Evolutionary conservation across 2,888 invertebrate genomes (phyloP), one percentile per base, ranked within the genome.

Genomic region (Agriopis marginaria): DNA sequence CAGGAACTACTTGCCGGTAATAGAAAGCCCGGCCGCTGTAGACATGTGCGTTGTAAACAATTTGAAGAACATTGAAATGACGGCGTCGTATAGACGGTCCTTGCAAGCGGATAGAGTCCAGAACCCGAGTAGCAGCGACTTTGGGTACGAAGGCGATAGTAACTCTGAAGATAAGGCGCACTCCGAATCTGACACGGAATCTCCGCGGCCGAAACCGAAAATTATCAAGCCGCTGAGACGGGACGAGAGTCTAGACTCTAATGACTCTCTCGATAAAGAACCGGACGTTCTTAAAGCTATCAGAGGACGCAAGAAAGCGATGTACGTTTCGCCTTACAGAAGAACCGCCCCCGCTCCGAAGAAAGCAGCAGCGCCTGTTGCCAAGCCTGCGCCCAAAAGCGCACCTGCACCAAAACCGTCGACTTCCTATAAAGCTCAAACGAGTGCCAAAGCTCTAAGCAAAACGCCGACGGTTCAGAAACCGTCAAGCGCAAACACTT

Each of bases 281-380:
- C 85, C 75, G 14, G 91, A 87, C 7, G 68, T 91, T 0, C 95
- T 95, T 0, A 97, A 96, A 82, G 93, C 90, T 0, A 92, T 96
- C 44, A 89, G 97, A 67, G 97, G 97, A 0, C 89, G 96, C 60
- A 95, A 96, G 79, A 97, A 96, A 86, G 95, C 96, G 0, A 89
- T 96, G 51, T 97, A 97, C 84, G 91, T 96, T 14, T 95, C 96
- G 11, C 95, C 95, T 10, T 95, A 95, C 81, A 87, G 94, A 77
- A 83, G 93, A 63, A 91, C 81, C 70, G 82, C 86, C 0, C 81
- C 91, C 0, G 79, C 84, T 10, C 76, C 84, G 8, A 91, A 89
- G 67, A 95, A 94, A 75, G 79, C 86, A 0, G 56, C 78, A 3
- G 61, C 82, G 2, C 72, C 85, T 10, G 73, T 75, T 78, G 23